Evolutionary conservation across 2,888 invertebrate genomes (phyloP), one percentile per base, ranked within the genome.

Genomic region (Dryobota labecula): DNA sequence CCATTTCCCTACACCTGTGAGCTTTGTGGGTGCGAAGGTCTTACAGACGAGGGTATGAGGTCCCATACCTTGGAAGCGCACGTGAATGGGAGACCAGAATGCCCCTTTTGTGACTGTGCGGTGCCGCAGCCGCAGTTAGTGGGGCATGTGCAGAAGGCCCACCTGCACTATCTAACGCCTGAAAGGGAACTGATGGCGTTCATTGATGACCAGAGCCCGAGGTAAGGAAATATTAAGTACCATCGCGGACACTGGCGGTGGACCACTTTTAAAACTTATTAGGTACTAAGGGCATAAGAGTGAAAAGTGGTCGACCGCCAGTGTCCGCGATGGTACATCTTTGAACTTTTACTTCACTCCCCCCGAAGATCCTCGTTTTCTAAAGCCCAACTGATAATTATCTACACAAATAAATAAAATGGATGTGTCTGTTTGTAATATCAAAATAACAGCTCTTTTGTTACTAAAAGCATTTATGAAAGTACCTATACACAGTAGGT

Each of bases 11-110:
- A 96, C 84, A 96, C 97, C 68, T 98, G 98, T 93, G 98, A 98
- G 93, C 98, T 98, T 79, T 98, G 98, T 92, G 98, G 98, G n/a
- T 97, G 97, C 80, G 98, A 98, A 86, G 98, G 98, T 30, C 96
- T 98, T 76, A 97, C 97, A 73, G 98, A 98, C 90, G 98, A 98
- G 78, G 97, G 98, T 83, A 97, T 98, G 97, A 95, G 98, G 77
- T 96, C 97, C 30, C 98, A 98, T 92, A 98, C 98, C 75, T 96
- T 97, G 69, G 96, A 97, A 58, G 97, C 97, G 84, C 98, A 98
- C 90, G 97, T 98, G 15, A 97, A 98, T 77, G 98, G 98, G 0
- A 97, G 97, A 78, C 97, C 97, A 15, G 97, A 97, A 63, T 98
- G 98, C 88, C 98, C 98, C 0, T 98, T 98, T 90, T 98, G 98